Percentiles rank a stretch among this genome's conserved stretches.
Evolutionary conservation across 1,140 invertebrate genomes (phyloP).

Genomic region (Drosophila neocordata): DNA sequence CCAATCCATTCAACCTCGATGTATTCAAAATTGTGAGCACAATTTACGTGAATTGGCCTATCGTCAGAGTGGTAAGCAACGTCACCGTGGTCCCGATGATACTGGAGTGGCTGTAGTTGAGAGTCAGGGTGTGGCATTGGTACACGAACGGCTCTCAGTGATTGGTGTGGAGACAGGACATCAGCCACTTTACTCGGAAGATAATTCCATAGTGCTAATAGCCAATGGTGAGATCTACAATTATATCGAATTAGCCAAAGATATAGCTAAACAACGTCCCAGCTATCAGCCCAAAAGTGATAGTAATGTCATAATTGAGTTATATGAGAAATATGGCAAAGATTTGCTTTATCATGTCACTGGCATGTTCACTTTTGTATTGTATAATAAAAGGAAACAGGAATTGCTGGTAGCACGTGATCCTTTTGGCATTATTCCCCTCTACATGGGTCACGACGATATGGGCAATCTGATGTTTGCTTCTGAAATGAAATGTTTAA

Average conservation of each 20-base stretch:
- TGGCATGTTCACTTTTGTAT: conserved; percentile 94
- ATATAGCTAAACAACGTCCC: conserved; percentile 64
- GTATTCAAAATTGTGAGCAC: conserved; percentile 51
- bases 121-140: conserved; percentile 70
- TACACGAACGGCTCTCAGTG: conserved; percentile 74
- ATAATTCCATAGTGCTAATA: conserved; percentile 65
- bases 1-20: conserved; percentile 41
- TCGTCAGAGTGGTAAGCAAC: conserved; percentile 75
- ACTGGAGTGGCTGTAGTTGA: conserved; percentile 63
- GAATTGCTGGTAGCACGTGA: conserved; percentile 91
- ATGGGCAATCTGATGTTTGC: conserved; percentile 81
- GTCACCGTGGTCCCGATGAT: conserved; percentile 79
- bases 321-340: conserved; percentile 87
- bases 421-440: conserved; percentile 93
- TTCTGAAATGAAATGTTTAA: conserved; percentile 80
- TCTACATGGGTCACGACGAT: conserved; percentile 84
- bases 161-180: conserved; percentile 71
- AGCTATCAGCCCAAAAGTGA: conserved; percentile 89
- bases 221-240: conserved; percentile 82
- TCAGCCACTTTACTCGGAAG: conserved; percentile 70
- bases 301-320: conserved; percentile 89
- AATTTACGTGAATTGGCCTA: conserved; percentile 75
- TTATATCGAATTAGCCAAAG: conserved; percentile 64
- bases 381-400: conserved; percentile 89
- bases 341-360: conserved; percentile 87